phyloP scores from a whole-genome alignment of 2,113 vertebrate genomes.

The Odobenus rosmarus region DNA sequence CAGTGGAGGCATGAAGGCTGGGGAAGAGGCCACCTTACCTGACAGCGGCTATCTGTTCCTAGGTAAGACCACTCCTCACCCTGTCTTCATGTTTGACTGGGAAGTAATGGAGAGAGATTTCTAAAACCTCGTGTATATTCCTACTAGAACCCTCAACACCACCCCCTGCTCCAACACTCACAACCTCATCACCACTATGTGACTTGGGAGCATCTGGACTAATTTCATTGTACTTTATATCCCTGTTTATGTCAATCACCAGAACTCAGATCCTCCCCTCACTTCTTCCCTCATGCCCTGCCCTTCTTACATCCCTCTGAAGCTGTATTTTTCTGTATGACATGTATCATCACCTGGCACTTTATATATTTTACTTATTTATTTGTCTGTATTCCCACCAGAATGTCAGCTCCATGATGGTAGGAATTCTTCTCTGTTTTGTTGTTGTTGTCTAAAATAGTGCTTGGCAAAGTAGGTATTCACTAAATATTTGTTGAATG shows the following conservation, averaged over 20 bases:
- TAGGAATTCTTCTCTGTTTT: slow-evolving; percentile 1
- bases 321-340: background rate
- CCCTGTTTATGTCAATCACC: background rate
- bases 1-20: background rate
- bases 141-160: background rate
- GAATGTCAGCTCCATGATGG: background rate
- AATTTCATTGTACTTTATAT: background rate
- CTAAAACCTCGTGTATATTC: background rate
- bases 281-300: background rate
- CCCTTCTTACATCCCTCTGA: background rate
- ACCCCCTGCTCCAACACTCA: background rate
- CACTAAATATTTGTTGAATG: slow-evolving; percentile 6
- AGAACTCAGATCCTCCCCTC: background rate
- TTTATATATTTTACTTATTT: background rate
- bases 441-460: background rate
- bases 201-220: background rate
- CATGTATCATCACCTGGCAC: background rate
- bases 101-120: slow-evolving; percentile 32
- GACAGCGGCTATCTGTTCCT: background rate
- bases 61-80: background rate
- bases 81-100: background rate
- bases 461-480: background rate
- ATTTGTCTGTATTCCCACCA: background rate
- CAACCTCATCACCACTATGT: background rate
- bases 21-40: background rate